Evolutionary conservation across 1,140 invertebrate species (phyloP).

Genomic region (Papilio helenus): DNA sequence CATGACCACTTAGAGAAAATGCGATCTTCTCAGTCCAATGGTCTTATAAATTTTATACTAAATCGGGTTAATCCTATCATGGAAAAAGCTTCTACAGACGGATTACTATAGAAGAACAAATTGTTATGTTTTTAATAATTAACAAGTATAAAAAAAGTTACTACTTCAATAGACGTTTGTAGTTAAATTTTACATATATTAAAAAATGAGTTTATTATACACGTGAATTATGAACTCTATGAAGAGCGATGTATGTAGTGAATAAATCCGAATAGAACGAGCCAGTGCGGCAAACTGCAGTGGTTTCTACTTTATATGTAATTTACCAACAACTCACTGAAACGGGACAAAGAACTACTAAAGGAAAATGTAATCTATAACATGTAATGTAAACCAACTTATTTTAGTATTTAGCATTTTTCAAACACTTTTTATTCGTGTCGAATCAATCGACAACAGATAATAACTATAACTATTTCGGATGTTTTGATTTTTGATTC

Average conservation of each 20-base stretch:
- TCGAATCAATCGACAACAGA: too few species aligned
- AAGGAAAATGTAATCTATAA: background rate
- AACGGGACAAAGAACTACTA: constrained; percentile 1
- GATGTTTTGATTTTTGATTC: too few species aligned
- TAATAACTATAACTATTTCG: too few species aligned
- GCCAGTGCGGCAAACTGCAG: constrained; percentile 25
- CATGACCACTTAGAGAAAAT: constrained; percentile 2
- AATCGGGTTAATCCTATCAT: background rate
- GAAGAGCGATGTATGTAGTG: background rate
- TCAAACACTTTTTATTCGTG: too few species aligned
- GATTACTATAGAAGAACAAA: background rate
- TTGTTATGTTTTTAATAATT: too few species aligned
- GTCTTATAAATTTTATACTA: background rate
- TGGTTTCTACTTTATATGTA: constrained; percentile 5
- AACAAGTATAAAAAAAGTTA: too few species aligned
- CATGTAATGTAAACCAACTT: background rate
- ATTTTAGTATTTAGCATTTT: background rate
- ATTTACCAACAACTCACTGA: constrained; percentile 1
- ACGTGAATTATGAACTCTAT: background rate
- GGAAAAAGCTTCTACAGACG: background rate
- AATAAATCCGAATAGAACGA: background rate
- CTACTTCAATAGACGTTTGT: too few species aligned
- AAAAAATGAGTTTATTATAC: background rate
- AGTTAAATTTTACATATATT: background rate
- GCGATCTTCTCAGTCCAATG: background rate